Conservation (phyloP, 2,888 invertebrate species). For the Orthonychiurus folsomi region DNA sequence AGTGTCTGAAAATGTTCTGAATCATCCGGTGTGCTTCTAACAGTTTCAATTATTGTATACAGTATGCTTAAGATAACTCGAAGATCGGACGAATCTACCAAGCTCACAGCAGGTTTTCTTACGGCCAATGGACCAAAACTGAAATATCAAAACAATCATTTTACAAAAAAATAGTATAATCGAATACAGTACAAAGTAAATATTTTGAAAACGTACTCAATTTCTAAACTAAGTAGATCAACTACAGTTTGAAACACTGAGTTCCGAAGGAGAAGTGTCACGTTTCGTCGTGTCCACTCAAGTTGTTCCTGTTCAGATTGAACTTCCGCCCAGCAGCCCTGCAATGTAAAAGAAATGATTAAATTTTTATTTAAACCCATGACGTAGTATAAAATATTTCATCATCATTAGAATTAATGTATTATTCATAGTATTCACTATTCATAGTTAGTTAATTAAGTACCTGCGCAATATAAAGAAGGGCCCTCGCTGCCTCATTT, state of each 20-base stretch:
- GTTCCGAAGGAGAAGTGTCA: constrained; percentile 75
- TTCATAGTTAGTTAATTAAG: constrained; percentile 15
- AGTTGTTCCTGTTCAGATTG: constrained; percentile 85
- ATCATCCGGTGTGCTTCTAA: constrained; percentile 51
- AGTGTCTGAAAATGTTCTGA: constrained; percentile 43
- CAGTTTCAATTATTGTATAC: constrained; percentile 90
- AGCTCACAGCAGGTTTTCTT: constrained; percentile 66
- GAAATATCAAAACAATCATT: not conserved
- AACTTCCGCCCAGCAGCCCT: constrained; percentile 85
- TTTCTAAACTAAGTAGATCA: constrained; percentile 87
- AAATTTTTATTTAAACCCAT: constrained; percentile 11
- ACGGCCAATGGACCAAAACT: constrained; percentile 53
- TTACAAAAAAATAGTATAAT: not conserved
- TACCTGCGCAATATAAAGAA: constrained; percentile 85
- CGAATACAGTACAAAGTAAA: constrained; percentile 3
- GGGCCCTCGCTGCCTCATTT: constrained; percentile 81
- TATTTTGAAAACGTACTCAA: constrained; percentile 56
- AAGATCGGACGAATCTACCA: constrained; percentile 84
- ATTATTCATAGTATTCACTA: not conserved
- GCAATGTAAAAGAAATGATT: too few relatives aligned
- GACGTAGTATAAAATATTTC: constrained; percentile 3
- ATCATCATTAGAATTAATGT: too few relatives aligned
- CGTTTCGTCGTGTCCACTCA: constrained; percentile 71
- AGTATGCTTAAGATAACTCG: constrained; percentile 85
- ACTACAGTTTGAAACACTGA: constrained; percentile 85